Base-by-base conservation (phyloP, 1,140 invertebrate species). In the Grapholita molesta region DNA sequence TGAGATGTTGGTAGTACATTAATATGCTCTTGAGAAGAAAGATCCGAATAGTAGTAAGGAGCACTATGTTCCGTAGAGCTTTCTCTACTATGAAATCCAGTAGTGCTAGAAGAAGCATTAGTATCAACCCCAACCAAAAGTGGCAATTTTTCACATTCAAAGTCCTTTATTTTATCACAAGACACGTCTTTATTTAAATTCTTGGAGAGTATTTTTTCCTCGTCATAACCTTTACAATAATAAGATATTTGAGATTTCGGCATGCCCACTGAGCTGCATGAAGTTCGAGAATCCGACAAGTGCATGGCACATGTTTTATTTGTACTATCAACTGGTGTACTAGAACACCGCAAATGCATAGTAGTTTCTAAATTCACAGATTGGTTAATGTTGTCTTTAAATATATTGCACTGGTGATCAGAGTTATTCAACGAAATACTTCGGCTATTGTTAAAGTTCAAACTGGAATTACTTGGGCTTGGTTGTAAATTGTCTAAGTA, bases 11-110 rank as follows among this genome's bases (percentile, higher is more conserved):
- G 83, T 15, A 90, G 69, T 48, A 90, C 68, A 75, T 93, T 92
- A 57, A 93, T 89, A 74, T 93, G 90, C 70, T 93, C 92, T 76
- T 92, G 91, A 0, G 91, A 92, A 70, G 92, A 93, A n/a, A 97
- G 88, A 86, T 98, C 97, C 0, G 96, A 97, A 87, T 97, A 97
- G 80, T 98, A 97, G 82, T 97, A 97, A 0, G 96, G 96, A 12
- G 96, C 96, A 12, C 94, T 93, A 70, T 94, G 94, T 33, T 93
- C 93, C 21, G 92, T 82, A 28, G 92, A 93, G 80, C 90, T 93
- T 75, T 93, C 92, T 78, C 92, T 88, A 71, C 90, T 92, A 69
- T 93, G 92, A 79, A 90, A 89, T 64, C 88, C 84, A 35, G 82
- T 89, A 23, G 87, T 82, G 21, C 80, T 79, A 52, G 84, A 86